Conservation (phyloP, 2,113 vertebrate species). For the Corythoichthys haematopterus region DNA sequence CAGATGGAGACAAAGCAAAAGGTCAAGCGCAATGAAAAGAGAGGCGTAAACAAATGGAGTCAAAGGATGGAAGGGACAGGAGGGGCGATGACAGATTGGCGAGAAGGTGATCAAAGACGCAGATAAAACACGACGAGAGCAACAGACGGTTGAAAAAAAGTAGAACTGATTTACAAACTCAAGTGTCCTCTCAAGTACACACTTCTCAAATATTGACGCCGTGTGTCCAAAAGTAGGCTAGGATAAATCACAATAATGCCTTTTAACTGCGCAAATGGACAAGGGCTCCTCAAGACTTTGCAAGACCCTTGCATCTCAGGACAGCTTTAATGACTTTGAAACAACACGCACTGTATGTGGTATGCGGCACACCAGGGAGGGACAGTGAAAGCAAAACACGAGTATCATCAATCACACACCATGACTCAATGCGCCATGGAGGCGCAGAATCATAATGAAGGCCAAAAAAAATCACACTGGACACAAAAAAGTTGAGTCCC, state of each 20-base stretch:
- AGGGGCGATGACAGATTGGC: slow-evolving; percentile 7
- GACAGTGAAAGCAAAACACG: background rate
- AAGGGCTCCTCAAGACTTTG: slow-evolving; percentile 38
- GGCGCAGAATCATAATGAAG: slow-evolving; percentile 22
- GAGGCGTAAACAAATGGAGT: slow-evolving; percentile 9
- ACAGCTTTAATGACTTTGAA: slow-evolving; percentile 14
- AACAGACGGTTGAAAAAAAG: slow-evolving; percentile 17
- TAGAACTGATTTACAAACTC: slow-evolving; percentile 55
- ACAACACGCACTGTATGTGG: background rate
- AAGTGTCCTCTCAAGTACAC: slow-evolving; percentile 66
- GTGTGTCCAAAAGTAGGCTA: slow-evolving; percentile 15
- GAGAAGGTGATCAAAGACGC: slow-evolving; percentile 28
- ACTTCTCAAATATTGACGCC: background rate
- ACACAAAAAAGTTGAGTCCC: slow-evolving; percentile 23
- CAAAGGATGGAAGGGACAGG: slow-evolving; percentile 1
- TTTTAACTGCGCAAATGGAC: slow-evolving; percentile 65
- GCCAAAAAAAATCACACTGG: slow-evolving; percentile 16
- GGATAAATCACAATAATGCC: slow-evolving; percentile 64
- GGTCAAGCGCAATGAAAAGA: slow-evolving; percentile 17
- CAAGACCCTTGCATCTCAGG: slow-evolving; percentile 9
- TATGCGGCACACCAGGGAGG: slow-evolving; percentile 1
- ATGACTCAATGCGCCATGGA: slow-evolving; percentile 11
- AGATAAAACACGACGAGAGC: slow-evolving; percentile 33
- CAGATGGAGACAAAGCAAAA: slow-evolving; percentile 1
- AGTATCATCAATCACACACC: slow-evolving; percentile 27